These are phyloP conservation scores for Leptinotarsa rubiginosa DNA, from an alignment of 2,888 invertebrate genomes.

Conservation along the genomic window DNA sequence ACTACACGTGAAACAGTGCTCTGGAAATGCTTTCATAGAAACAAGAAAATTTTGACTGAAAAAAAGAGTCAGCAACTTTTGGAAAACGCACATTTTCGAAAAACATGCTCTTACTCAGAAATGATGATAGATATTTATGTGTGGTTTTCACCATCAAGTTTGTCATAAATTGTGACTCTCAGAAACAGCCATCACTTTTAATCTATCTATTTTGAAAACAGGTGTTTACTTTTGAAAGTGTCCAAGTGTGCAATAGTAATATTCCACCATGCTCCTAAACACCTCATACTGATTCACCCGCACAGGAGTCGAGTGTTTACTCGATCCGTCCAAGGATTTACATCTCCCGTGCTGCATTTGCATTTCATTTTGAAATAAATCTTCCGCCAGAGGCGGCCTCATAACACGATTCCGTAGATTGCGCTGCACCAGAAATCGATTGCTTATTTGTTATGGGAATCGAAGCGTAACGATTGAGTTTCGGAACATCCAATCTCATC, in stretches of 20 bases:
- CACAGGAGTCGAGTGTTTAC: neutral
- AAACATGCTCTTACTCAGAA: too few species aligned
- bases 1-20: too few species aligned
- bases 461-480: conserved; percentile 6
- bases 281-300: neutral
- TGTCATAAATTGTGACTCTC: too few species aligned
- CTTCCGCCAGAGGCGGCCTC: conserved; percentile 13
- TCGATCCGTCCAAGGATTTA: neutral
- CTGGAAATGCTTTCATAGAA: too few species aligned
- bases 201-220: too few species aligned
- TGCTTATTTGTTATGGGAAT: conserved; percentile 17
- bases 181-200: too few species aligned
- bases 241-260: neutral
- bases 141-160: too few species aligned
- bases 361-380: conserved; percentile 16
- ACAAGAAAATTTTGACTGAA: too few species aligned
- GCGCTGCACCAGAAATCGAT: conserved; percentile 18
- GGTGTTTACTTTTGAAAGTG: too few species aligned
- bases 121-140: too few species aligned
- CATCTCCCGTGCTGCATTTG: neutral
- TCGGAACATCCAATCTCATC: conserved; percentile 2
- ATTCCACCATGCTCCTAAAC: neutral
- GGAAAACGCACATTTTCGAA: too few species aligned
- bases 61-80: too few species aligned
- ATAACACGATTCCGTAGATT: conserved; percentile 22